Base-by-base conservation (phyloP, 2,797 vertebrate genomes). In the Nasua narica region DNA sequence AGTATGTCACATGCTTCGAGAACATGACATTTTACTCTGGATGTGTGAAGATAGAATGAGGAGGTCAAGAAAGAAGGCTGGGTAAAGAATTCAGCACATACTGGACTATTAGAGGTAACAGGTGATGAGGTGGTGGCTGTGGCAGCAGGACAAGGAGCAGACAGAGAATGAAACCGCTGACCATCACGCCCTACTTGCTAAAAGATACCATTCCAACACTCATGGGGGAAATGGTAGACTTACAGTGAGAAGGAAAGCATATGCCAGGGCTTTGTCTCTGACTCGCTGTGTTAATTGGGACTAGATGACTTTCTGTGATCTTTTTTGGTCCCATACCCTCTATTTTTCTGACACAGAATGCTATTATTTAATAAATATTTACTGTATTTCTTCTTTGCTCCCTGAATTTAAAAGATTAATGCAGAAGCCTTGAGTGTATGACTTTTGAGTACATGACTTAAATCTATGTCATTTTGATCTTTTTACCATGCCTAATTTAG, bases 321-420 rank as follows among this genome's bases (percentile, higher is more conserved):
- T 4, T 37, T 43, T 65, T 40, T 50, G 25, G 16, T 87, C 70
- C 76, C 6, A 32, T 46, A 50, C 15, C 15, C 16, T 60, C 27
- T 77, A 10, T n/a, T 94, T 88, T 91, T 58, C 46, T 60, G 4
- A 85, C 3, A 83, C 3, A 60, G 40, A 32, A 29, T 76, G 23
- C 11, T 93, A 48, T 37, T 84, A 79, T 12, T 90, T 85, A 52
- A 81, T 87, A 94, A 85, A 83, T 43, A 77, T 19, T 93, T 32
- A 76, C 8, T 77, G 11, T 78, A 50, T 62, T 60, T 76, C 72
- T 93, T 21, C 21, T 92, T 21, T 50, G 69, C 21, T 84, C 37
- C 50, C 11, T 92, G 29, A 95, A 82, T 82, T 76, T 92, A 94
- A 93, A 23, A 40, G 0, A 87, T 90, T 50, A 90, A 85, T 88